Evolutionary conservation across 2,113 vertebrate species (phyloP), one percentile per base, ranked within the genome.

Genomic region (Burhinus bistriatus): DNA sequence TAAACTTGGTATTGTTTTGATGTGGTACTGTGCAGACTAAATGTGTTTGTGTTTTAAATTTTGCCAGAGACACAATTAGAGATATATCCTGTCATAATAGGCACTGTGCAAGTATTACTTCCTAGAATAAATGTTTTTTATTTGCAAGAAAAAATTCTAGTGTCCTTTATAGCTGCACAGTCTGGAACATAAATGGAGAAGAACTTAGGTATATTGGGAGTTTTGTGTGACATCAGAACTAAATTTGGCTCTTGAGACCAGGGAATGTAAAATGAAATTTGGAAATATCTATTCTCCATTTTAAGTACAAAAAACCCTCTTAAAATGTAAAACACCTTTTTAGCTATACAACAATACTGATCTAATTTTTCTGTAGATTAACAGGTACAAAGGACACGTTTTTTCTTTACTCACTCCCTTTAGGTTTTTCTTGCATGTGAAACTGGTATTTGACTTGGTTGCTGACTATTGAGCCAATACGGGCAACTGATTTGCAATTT

Each of bases 31-130:
- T 40, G 45, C n/a, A 49, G 32, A 66, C 10, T 80, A 72, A 65
- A 82, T 72, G 42, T 62, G 26, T 78, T 95, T 76, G 15, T 93
- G 23, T 80, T 94, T 85, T 83, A 95, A 72, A 91, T 88, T 66
- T 85, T 95, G 66, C 87, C 89, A 83, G 62, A 91, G 84, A 83
- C 81, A 84, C 69, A 83, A 82, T 95, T 91, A 93, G 59, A 85
- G 85, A 76, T 51, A 73, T 29, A 85, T 40, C 36, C 84, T 93
- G 47, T 72, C 65, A 82, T 87, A 78, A 61, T 55, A 72, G 52
- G 15, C 61, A 61, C 52, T 85, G 44, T 54, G 17, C 38, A 80
- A 89, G 54, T 68, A 85, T 85, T 86, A 12, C 49, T 83, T 85
- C 70, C 62, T 70, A 65, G 62, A 86, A 94, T 54, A 91, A 94